These are phyloP conservation scores for Patella ulyssiponensis DNA, from an alignment of 2,888 invertebrate genomes.

Conservation along the genomic window DNA sequence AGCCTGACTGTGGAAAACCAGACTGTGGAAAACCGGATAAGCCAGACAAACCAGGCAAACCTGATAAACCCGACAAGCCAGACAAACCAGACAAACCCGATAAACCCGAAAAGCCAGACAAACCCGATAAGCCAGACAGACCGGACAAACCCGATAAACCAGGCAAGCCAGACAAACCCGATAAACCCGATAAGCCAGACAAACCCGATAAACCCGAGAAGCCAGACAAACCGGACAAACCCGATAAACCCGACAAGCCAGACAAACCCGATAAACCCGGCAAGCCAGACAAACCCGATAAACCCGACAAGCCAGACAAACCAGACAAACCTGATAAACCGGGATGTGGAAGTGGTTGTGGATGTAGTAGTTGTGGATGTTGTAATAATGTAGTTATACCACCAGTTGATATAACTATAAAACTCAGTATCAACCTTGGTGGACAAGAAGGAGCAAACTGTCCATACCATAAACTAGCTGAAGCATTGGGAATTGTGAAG, in stretches of 20 bases:
- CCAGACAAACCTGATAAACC: constrained; percentile 16
- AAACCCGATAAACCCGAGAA: neutral
- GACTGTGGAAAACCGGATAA: constrained; percentile 11
- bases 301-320: constrained; percentile 13
- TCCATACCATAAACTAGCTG: constrained; percentile 18
- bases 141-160: constrained; percentile 1
- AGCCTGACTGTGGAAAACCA: constrained; percentile 2
- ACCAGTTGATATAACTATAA: constrained; percentile 16
- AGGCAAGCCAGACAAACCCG: constrained; percentile 12
- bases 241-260: constrained; percentile 14
- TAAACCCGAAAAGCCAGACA: constrained; percentile 16
- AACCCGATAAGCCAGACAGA: constrained; percentile 10
- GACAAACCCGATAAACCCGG: neutral
- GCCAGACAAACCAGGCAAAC: neutral
- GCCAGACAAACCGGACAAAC: constrained; percentile 4
- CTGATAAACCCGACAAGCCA: neutral
- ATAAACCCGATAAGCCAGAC: constrained; percentile 7
- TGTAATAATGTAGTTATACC: constrained; percentile 16
- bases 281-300: constrained; percentile 6
- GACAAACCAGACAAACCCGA: constrained; percentile 2
- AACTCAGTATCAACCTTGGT: constrained; percentile 1
- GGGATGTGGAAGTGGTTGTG: neutral
- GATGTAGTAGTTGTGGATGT: constrained; percentile 14
- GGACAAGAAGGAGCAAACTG: constrained; percentile 13
- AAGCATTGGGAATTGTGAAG: constrained; percentile 17